phyloP scores from a whole-genome alignment of 64 coral and sea anemone species.

The Hydrozoanthus tunicans region DNA sequence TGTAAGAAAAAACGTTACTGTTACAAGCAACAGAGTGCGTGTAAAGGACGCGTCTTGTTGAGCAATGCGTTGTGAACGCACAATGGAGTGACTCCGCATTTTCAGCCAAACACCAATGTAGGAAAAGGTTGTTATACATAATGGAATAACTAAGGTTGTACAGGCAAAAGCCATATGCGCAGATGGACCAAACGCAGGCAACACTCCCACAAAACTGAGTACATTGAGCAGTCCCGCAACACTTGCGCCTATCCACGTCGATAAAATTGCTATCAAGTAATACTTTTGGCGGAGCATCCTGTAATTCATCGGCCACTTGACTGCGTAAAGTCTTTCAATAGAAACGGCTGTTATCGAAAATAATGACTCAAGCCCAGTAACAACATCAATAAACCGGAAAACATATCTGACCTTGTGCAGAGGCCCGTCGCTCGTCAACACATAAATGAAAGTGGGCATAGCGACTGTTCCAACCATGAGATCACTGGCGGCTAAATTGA shows the following conservation, averaged over 20 bases:
- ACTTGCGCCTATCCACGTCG: conserved; percentile 32
- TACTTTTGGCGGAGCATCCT: not conserved
- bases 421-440: not conserved
- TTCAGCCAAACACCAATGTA: conserved; percentile 45
- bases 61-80: not conserved
- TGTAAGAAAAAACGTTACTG: conserved; percentile 34
- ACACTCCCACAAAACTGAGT: not conserved
- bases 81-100: not conserved
- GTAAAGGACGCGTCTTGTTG: conserved; percentile 1
- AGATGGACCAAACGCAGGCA: conserved; percentile 5
- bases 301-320: conserved; percentile 43
- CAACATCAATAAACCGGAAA: conserved; percentile 47
- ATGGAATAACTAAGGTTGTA: conserved; percentile 23
- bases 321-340: conserved; percentile 51
- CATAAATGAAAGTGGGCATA: conserved; percentile 35
- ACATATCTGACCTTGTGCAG: not conserved
- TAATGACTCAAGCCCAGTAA: conserved; percentile 33
- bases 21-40: conserved; percentile 40
- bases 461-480: conserved; percentile 46
- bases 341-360: conserved; percentile 54
- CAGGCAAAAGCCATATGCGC: conserved; percentile 45
- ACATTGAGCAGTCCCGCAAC: conserved; percentile 3
- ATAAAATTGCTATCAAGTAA: conserved; percentile 5
- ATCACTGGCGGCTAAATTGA: conserved; percentile 47
- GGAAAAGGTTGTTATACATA: conserved; percentile 16